phyloP scores from a whole-genome alignment of 2,797 vertebrate species.

The Danio aesculapii region DNA sequence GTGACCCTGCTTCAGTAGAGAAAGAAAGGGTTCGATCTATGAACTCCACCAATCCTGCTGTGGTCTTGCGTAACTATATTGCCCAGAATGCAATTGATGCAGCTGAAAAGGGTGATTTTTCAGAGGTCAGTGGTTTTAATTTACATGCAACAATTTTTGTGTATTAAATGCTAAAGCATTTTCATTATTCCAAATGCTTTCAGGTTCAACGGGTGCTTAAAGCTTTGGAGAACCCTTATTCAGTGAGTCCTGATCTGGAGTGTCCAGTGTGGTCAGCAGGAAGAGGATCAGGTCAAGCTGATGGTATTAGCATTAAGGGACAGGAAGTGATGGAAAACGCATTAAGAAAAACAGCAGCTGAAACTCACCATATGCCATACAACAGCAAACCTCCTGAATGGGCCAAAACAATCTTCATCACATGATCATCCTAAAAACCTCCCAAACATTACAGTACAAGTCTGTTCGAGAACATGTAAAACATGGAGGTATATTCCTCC shows the following conservation, averaged over 20 bases:
- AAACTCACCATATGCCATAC: conserved; percentile 63
- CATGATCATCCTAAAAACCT: conserved; percentile 87
- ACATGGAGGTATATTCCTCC: neutral
- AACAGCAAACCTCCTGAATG: conserved; percentile 85
- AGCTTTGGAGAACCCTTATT: conserved; percentile 83
- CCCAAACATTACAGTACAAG: conserved; percentile 33
- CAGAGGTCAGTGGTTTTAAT: conserved; percentile 76
- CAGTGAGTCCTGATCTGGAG: conserved; percentile 52
- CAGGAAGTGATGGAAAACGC: conserved; percentile 37
- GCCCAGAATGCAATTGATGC: conserved; percentile 89
- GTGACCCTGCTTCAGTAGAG: conserved; percentile 67
- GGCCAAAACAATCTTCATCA: conserved; percentile 84
- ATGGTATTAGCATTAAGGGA: neutral
- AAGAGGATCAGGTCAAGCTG: neutral
- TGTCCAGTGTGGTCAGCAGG: conserved; percentile 18
- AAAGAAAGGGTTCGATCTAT: conserved; percentile 75
- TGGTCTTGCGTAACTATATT: conserved; percentile 88
- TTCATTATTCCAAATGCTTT: neutral
- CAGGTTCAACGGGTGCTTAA: conserved; percentile 83
- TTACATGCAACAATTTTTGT: neutral
- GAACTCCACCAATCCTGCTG: conserved; percentile 84
- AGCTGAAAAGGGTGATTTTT: conserved; percentile 87
- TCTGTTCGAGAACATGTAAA: neutral
- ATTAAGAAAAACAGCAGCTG: conserved; percentile 8
- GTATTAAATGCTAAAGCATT: neutral